Evolutionary conservation across 1,140 invertebrate genomes (phyloP), one percentile per base, ranked within the genome.

Genomic region (Brachionus rubens): DNA sequence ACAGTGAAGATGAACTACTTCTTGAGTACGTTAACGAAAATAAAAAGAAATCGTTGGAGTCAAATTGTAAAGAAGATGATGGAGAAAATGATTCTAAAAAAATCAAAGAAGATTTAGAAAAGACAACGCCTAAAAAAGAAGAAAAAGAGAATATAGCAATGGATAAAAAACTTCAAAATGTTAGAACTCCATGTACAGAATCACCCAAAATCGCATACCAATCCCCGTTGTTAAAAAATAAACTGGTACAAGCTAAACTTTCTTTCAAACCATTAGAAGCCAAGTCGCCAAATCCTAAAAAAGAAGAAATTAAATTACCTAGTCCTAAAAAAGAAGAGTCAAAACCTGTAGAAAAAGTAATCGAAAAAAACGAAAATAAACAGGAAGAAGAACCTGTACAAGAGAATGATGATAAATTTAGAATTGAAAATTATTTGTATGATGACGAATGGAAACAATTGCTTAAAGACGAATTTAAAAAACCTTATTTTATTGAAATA

Each of bases 401-500:
- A 19, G 28, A 36, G 21, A 16, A 19, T 0, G 33, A 28, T 14
- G 36, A 30, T 2, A 46, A 72, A 10, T 50, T 50, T 40, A 30
- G 4, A 9, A 50, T 72, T 14, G 68, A 72, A 28, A 36, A 72
- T 48, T 72, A 40, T 24, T 19, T 72, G 5, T 4, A 33, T 40
- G 68, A 72, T 48, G 24, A 24, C 0, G 46, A 48, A 50, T 72
- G 68, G 68, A 50, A 48, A 16, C 19, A 41, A 19, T 30, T 72
- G 24, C 46, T 72, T 21, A 41, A 54, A 33, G 50, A 48, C n/a
- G 68, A 72, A 33, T 72, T 72, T n/a, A 36, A 26, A 28, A 48
- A 72, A 48, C n/a, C 19, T 1, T 72, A 72, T 52, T 72, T 72
- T 33, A 50, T 36, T 21, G 68, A 54, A 24, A 72, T 72, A 14